Conservation (phyloP, 2,113 vertebrate species). For the Indicator indicator region DNA sequence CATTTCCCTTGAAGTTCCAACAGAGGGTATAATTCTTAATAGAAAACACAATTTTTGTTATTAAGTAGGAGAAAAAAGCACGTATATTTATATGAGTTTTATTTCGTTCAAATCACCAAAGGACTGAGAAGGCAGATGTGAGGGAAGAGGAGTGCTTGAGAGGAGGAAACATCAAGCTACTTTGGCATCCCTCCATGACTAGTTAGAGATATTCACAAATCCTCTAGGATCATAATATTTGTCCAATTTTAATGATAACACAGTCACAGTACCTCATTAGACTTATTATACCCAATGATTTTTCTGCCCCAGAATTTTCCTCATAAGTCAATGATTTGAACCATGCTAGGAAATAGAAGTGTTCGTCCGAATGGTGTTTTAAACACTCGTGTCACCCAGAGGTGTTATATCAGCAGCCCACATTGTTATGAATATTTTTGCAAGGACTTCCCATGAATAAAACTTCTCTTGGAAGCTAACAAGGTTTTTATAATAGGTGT, state of each 20-base stretch:
- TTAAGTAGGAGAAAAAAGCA: neutral
- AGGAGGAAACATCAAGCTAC: neutral
- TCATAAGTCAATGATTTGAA: neutral
- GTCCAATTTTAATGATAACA: neutral
- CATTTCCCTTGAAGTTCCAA: neutral
- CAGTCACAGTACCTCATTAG: neutral
- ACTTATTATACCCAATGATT: neutral
- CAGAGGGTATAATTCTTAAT: neutral
- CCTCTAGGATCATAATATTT: neutral
- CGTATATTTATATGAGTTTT: neutral
- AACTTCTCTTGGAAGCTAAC: neutral
- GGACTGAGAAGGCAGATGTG: neutral
- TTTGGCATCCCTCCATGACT: neutral
- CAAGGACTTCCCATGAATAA: neutral
- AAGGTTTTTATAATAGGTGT: neutral
- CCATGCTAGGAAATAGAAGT: neutral
- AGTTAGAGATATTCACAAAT: constrained; percentile 1
- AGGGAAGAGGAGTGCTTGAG: neutral
- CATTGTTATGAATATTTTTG: neutral
- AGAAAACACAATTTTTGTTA: neutral
- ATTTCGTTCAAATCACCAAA: neutral
- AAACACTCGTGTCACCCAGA: neutral
- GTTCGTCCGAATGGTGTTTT: neutral
- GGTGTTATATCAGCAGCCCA: neutral
- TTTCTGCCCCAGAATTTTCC: neutral